A percentile compares a stretch with the other conserved stretches of the same genome.
These are phyloP conservation scores for Cheumatopsyche charites DNA, from an alignment of 1,140 invertebrate genomes.

Conservation along the genomic window DNA sequence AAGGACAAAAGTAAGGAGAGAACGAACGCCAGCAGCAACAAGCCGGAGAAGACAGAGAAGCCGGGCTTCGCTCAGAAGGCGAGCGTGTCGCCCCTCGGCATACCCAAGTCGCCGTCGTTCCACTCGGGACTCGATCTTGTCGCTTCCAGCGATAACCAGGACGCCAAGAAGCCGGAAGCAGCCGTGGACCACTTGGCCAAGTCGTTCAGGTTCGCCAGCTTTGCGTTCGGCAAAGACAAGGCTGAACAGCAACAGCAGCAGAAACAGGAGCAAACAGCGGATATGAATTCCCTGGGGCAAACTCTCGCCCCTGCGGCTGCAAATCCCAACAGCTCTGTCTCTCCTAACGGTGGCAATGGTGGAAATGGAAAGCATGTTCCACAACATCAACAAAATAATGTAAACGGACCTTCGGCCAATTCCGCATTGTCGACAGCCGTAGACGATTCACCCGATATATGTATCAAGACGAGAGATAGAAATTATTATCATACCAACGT, in stretches of 20 bases:
- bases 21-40: conserved; percentile 3
- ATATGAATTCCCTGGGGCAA: conserved; percentile 44
- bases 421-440: background rate
- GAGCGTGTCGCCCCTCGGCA: conserved; percentile 65
- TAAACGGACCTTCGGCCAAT: no score
- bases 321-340: background rate
- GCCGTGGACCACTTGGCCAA: conserved; percentile 58
- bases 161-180: conserved; percentile 58
- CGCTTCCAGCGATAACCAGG: conserved; percentile 59
- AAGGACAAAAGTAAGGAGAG: conserved; percentile 46
- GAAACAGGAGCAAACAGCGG: conserved; percentile 49
- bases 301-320: conserved; percentile 36
- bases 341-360: background rate
- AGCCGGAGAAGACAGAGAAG: conserved; percentile 39
- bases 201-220: conserved; percentile 57
- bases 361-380: background rate
- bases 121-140: conserved; percentile 80
- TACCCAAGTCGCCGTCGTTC: conserved; percentile 84
- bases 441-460: conserved; percentile 13
- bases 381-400: background rate
- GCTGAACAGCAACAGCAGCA: conserved; percentile 54
- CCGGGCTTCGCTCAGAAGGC: conserved; percentile 62
- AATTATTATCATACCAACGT: conserved; percentile 52
- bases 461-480: conserved; percentile 42
- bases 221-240: conserved; percentile 52